phyloP scores from a whole-genome alignment of 2,797 vertebrate species.

The Tapera naevia region DNA sequence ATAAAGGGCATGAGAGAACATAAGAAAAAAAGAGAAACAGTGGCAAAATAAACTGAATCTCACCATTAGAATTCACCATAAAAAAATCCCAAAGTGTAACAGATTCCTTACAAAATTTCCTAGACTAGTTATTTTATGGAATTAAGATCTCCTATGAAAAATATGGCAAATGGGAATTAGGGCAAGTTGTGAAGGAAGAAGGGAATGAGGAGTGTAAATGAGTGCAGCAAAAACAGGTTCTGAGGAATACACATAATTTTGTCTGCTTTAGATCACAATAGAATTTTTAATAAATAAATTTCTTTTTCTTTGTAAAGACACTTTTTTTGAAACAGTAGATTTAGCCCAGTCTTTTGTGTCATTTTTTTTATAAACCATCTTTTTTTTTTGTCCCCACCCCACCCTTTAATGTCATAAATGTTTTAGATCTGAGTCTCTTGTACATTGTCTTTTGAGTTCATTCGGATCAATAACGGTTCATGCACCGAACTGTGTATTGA shows the following conservation, averaged over 20 bases:
- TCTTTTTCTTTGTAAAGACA: conserved; percentile 99
- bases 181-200: conserved; percentile 66
- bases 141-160: conserved; percentile 82
- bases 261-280: conserved; percentile 98
- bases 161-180: conserved; percentile 75
- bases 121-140: conserved; percentile 84
- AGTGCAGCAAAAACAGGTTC: conserved; percentile 88
- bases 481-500: conserved; percentile 99
- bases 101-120: conserved; percentile 86
- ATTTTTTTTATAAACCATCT: conserved; percentile 87
- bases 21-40: conserved; percentile 81
- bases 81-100: conserved; percentile 83
- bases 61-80: conserved; percentile 88
- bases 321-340: conserved; percentile 97
- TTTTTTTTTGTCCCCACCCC: conserved; percentile 75
- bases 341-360: conserved; percentile 95
- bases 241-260: conserved; percentile 92
- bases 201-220: conserved; percentile 74
- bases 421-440: conserved; percentile 99
- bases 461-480: conserved; percentile 99
- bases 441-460: conserved; percentile 99
- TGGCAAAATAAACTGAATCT: conserved; percentile 84
- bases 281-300: conserved; percentile 99
- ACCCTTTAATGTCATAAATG: conserved; percentile 79
- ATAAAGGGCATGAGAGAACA: conserved; percentile 74